A percentile compares a stretch with the other conserved stretches of the same genome.
phyloP scores from a whole-genome alignment of 2,113 vertebrate genomes.

The Copsychus sechellarum region DNA sequence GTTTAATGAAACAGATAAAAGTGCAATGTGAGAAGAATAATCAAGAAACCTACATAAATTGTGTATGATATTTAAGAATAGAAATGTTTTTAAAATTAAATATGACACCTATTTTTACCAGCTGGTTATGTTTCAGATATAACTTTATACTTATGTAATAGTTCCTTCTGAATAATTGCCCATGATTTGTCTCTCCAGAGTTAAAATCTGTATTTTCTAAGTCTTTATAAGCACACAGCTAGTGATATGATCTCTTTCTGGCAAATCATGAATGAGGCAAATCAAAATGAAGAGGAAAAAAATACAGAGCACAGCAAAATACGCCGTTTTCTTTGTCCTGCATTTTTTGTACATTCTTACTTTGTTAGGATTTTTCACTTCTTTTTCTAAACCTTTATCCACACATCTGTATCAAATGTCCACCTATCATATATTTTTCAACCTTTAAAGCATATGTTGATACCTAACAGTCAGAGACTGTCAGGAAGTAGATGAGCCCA shows the following conservation, averaged over 20 bases:
- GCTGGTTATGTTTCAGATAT: neutral
- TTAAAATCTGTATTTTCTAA: neutral
- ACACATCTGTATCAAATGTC: neutral
- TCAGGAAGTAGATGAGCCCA: constrained; percentile 10
- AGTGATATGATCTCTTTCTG: neutral
- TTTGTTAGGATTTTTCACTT: neutral
- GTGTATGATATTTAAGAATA: neutral
- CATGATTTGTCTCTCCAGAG: neutral
- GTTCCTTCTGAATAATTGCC: neutral
- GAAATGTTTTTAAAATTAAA: neutral
- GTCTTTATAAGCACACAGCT: neutral
- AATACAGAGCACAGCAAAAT: neutral
- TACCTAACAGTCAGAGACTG: neutral
- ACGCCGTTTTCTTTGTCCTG: neutral
- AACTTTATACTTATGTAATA: neutral
- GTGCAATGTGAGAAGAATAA: neutral
- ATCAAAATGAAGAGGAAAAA: neutral
- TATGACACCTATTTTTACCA: neutral
- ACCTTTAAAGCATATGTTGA: neutral
- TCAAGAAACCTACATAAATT: neutral
- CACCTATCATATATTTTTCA: neutral
- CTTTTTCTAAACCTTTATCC: neutral
- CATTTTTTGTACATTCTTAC: neutral
- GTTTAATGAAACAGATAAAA: neutral
- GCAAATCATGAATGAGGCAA: neutral